Evolutionary conservation across 2,797 vertebrate genomes (phyloP).

Genomic region (Aeoliscus strigatus): DNA sequence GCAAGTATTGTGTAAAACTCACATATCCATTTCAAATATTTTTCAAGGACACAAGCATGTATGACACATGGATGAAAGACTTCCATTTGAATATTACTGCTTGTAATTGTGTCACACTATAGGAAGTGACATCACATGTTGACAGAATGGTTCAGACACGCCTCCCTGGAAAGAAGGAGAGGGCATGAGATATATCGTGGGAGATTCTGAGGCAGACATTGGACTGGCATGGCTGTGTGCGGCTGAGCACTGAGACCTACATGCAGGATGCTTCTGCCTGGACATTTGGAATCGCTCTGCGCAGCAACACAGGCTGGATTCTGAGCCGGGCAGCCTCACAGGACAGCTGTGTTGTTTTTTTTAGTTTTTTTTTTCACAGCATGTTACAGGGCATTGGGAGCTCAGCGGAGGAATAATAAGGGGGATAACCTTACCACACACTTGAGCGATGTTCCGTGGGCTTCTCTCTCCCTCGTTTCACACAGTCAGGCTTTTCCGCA

Average conservation of each 20-base stretch:
- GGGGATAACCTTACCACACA: constrained; percentile 49
- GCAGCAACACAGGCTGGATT: constrained; percentile 58
- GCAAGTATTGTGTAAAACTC: no score
- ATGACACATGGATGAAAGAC: no score
- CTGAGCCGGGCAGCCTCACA: constrained; percentile 44
- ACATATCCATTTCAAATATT: no score
- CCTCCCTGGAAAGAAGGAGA: constrained; percentile 62
- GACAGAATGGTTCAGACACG: constrained; percentile 63
- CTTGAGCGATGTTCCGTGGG: constrained; percentile 56
- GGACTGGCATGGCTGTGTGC: constrained; percentile 61
- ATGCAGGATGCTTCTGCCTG: constrained; percentile 56
- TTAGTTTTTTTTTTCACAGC: no score
- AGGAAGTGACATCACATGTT: constrained; percentile 78
- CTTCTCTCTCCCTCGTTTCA: constrained; percentile 55
- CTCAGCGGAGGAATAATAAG: constrained; percentile 44
- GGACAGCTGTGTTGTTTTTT: constrained; percentile 41
- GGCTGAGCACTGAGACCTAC: constrained; percentile 48
- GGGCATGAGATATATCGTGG: constrained; percentile 60
- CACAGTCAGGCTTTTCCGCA: constrained; percentile 40
- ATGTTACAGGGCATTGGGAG: constrained; percentile 49
- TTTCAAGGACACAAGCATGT: no score
- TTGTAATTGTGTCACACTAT: constrained; percentile 37
- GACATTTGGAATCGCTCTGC: constrained; percentile 61
- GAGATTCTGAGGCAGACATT: constrained; percentile 53
- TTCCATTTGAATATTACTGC: no score